Evolutionary conservation across 2,113 vertebrate species (phyloP).

Genomic region (Tachycineta bicolor): DNA sequence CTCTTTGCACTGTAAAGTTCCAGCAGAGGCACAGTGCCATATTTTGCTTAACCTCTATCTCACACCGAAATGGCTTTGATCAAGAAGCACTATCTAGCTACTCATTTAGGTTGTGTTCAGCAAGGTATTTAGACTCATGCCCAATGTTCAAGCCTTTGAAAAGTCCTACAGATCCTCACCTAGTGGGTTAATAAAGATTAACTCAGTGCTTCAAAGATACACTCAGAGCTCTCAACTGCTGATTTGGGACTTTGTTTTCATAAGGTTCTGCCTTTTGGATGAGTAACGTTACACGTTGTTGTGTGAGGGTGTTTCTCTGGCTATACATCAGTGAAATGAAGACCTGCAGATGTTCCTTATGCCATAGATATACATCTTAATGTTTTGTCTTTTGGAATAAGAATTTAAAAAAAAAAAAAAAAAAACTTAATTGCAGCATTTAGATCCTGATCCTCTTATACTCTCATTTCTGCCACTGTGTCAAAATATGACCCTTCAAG

Average conservation of each 20-base stretch:
- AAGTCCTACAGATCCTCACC: neutral
- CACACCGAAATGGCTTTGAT: neutral
- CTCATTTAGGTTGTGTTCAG: neutral
- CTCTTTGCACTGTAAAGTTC: neutral
- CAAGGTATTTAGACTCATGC: neutral
- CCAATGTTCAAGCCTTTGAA: neutral
- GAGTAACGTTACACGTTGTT: fast-evolving
- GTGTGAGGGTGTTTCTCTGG: neutral
- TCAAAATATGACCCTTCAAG: neutral
- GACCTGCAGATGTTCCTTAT: neutral
- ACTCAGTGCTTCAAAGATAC: neutral
- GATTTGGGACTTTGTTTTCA: neutral
- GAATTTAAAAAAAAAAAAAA: neutral
- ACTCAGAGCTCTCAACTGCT: neutral
- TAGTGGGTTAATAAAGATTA: neutral
- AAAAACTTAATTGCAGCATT: neutral
- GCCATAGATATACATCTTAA: neutral
- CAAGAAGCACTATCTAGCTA: neutral
- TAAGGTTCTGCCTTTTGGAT: neutral
- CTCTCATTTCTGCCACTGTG: neutral
- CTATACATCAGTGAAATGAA: neutral
- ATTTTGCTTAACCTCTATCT: neutral
- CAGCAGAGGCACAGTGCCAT: neutral
- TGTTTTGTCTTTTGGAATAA: neutral
- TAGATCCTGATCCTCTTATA: neutral